phyloP scores from a whole-genome alignment of 2,113 vertebrate genomes.

The Tichodroma muraria region DNA sequence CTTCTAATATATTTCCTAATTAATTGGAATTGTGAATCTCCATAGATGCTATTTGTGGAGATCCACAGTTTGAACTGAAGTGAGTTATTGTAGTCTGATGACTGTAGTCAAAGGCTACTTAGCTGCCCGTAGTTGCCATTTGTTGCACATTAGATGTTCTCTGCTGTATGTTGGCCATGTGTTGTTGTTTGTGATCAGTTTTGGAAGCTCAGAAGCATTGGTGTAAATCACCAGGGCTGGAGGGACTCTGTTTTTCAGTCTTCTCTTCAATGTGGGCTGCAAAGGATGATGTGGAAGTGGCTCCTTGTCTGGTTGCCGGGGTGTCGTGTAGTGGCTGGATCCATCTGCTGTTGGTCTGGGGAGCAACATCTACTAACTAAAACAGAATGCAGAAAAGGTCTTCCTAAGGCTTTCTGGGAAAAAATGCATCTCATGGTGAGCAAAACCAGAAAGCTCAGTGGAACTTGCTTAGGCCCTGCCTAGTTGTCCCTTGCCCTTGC shows the following conservation, averaged over 20 bases:
- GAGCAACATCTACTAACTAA: neutral
- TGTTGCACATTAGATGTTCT: neutral
- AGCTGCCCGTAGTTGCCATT: neutral
- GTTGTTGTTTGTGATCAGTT: neutral
- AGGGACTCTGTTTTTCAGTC: neutral
- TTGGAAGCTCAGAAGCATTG: neutral
- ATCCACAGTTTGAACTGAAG: neutral
- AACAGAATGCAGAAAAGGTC: neutral
- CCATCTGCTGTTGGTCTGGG: neutral
- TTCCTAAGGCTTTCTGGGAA: neutral
- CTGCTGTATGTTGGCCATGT: neutral
- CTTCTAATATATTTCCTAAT: neutral
- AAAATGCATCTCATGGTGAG: neutral
- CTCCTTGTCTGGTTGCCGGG: neutral
- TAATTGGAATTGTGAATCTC: neutral
- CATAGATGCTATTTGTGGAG: neutral
- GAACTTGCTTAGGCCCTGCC: neutral
- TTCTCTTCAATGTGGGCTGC: neutral
- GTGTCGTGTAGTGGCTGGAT: accelerated
- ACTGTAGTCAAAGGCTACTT: accelerated
- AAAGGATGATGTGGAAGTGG: neutral
- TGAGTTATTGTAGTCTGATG: neutral
- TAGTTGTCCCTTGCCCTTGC: neutral
- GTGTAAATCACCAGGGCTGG: neutral
- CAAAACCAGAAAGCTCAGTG: neutral